These are phyloP conservation scores for Rissa tridactyla DNA, from an alignment of 2,113 vertebrate species.

Conservation along the genomic window DNA sequence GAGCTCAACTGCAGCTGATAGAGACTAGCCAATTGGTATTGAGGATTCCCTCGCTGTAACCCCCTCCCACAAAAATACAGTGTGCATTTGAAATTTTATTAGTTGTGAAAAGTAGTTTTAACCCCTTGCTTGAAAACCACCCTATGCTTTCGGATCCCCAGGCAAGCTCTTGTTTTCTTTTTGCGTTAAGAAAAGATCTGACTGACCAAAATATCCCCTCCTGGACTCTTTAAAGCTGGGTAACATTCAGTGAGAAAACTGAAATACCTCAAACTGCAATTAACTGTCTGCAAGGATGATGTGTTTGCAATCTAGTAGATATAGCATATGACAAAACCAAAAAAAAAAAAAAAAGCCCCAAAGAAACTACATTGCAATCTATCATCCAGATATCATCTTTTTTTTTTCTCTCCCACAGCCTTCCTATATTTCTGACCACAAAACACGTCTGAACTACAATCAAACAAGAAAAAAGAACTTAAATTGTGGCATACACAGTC, in stretches of 20 bases:
- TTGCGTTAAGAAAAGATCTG: not conserved
- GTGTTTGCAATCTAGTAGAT: not conserved
- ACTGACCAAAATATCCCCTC: not conserved
- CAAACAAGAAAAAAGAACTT: not conserved
- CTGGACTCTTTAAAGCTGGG: not conserved
- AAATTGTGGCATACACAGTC: not conserved
- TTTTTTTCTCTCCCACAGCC: fast-evolving
- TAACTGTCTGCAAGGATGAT: not conserved
- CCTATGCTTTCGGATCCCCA: not conserved
- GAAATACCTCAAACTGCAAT: not conserved
- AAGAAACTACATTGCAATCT: not conserved
- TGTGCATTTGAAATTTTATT: slow-evolving; percentile 47
- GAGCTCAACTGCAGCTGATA: slow-evolving; percentile 68
- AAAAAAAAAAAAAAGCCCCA: not conserved
- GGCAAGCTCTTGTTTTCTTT: not conserved
- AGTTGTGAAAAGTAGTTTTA: slow-evolving; percentile 73
- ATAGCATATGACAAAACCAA: not conserved
- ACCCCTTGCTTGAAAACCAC: slow-evolving; percentile 26
- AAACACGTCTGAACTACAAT: not conserved
- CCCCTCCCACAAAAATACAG: slow-evolving; percentile 72
- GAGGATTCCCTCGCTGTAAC: slow-evolving; percentile 66
- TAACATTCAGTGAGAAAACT: not conserved
- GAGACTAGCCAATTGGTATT: slow-evolving; percentile 73
- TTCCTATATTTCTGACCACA: not conserved
- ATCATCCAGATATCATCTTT: not conserved